phyloP scores from a whole-genome alignment of 2,888 invertebrate genomes.

The Metacarcinus magister region DNA sequence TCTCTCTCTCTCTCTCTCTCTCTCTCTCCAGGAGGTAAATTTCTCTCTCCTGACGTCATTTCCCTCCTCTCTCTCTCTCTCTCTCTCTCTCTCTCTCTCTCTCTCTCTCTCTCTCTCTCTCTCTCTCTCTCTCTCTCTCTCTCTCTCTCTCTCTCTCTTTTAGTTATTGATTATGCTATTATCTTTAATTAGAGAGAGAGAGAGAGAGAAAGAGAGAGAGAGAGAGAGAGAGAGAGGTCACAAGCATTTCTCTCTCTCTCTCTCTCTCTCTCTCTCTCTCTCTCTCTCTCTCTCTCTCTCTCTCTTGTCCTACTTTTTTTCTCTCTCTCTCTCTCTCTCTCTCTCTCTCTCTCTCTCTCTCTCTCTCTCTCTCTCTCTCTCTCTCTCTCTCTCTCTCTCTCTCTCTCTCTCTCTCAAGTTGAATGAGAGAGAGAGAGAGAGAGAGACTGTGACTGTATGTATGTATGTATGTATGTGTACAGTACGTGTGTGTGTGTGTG shows the following conservation, averaged over 20 bases:
- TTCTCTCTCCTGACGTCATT: not conserved
- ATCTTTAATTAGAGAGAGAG: not conserved
- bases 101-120: not conserved
- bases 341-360: conserved; percentile 56
- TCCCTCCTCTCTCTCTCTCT: not conserved
- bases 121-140: not conserved
- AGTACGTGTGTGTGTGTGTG: too few species aligned
- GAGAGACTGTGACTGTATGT: not conserved
- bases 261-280: conserved; percentile 53
- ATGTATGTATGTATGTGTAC: not conserved
- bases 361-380: conserved; percentile 39
- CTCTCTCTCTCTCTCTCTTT: too few species aligned
- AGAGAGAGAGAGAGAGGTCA: not conserved
- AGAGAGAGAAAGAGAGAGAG: conserved; percentile 30
- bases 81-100: conserved; percentile 52
- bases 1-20: conserved; percentile 17
- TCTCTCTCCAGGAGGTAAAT: too few species aligned
- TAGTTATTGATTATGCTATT: not conserved
- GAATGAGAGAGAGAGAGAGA: not conserved
- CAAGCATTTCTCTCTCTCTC: not conserved
- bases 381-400: not conserved
- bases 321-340: conserved; percentile 34
- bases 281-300: not conserved
- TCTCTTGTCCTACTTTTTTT: not conserved
- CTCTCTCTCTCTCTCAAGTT: not conserved